Evolutionary conservation across 2,113 vertebrate species (phyloP).

Genomic region (Todiramphus saurophagus): DNA sequence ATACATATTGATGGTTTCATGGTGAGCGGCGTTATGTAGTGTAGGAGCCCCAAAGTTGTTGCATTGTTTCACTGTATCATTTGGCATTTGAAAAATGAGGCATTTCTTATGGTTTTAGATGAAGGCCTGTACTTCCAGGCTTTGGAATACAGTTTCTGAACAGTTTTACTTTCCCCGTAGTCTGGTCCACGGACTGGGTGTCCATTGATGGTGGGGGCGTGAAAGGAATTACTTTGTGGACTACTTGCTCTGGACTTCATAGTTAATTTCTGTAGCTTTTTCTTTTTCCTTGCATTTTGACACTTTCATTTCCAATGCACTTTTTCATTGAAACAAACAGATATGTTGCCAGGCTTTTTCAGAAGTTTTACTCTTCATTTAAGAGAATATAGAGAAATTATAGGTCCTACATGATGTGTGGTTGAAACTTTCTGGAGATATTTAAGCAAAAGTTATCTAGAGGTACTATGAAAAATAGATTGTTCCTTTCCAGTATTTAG

Average conservation of each 20-base stretch:
- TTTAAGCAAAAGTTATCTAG: not conserved
- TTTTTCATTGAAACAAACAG: not conserved
- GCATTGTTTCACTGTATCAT: not conserved
- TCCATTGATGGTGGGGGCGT: fast-evolving
- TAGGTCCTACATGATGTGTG: not conserved
- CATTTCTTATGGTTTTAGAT: not conserved
- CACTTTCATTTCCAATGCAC: not conserved
- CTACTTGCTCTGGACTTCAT: not conserved
- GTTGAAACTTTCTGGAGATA: not conserved
- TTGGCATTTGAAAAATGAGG: not conserved
- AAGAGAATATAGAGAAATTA: not conserved
- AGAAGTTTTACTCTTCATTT: not conserved
- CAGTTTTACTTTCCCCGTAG: not conserved
- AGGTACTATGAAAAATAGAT: not conserved
- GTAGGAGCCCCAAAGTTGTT: not conserved
- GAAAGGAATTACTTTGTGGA: not conserved
- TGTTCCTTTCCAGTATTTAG: not conserved
- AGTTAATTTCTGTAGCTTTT: not conserved
- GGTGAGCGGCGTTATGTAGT: not conserved
- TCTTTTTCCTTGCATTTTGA: not conserved
- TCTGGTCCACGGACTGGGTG: not conserved
- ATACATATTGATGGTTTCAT: not conserved
- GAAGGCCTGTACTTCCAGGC: not conserved
- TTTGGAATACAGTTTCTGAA: not conserved
- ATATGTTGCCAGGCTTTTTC: not conserved